Evolutionary conservation across 2,888 invertebrate genomes (phyloP).

Genomic region (Augiades crinisus): DNA sequence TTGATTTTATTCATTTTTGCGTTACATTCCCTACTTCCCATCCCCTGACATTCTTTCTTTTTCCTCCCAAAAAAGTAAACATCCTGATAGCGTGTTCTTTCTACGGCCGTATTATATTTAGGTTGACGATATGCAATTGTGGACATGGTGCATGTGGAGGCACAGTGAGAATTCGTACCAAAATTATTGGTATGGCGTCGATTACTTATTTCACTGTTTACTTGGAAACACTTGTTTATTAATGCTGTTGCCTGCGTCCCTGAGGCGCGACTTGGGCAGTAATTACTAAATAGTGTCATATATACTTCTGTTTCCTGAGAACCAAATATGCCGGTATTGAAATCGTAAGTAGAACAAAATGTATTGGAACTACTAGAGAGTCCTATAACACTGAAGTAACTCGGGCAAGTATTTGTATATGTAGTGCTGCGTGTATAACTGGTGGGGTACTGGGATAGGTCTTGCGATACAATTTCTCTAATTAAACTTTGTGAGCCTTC

Average conservation of each 20-base stretch:
- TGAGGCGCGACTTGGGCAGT: slow-evolving; percentile 41
- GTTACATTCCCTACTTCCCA: slow-evolving; percentile 47
- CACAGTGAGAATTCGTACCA: slow-evolving; percentile 34
- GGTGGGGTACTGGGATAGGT: background rate
- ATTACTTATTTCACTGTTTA: slow-evolving; percentile 28
- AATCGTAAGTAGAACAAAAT: slow-evolving; percentile 6
- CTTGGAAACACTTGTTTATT: slow-evolving; percentile 71
- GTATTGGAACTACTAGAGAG: background rate
- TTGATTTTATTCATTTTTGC: slow-evolving; percentile 35
- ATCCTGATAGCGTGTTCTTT: slow-evolving; percentile 43
- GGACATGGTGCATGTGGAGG: slow-evolving; percentile 40
- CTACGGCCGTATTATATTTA: slow-evolving; percentile 29
- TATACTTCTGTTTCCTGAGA: slow-evolving; percentile 53
- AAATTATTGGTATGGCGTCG: slow-evolving; percentile 11
- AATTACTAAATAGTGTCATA: slow-evolving; percentile 55
- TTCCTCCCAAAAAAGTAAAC: slow-evolving; percentile 61
- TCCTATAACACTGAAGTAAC: background rate
- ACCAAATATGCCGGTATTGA: slow-evolving; percentile 39
- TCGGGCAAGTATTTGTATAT: background rate
- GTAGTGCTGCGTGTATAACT: background rate
- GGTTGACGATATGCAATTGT: slow-evolving; percentile 32
- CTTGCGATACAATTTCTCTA: background rate
- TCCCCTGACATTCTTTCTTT: slow-evolving; percentile 59
- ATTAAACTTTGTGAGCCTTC: background rate
- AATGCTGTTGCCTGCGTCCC: slow-evolving; percentile 72